Conservation (phyloP, 64 coral and sea anemone species). For the Dendronephthya gigantea region DNA sequence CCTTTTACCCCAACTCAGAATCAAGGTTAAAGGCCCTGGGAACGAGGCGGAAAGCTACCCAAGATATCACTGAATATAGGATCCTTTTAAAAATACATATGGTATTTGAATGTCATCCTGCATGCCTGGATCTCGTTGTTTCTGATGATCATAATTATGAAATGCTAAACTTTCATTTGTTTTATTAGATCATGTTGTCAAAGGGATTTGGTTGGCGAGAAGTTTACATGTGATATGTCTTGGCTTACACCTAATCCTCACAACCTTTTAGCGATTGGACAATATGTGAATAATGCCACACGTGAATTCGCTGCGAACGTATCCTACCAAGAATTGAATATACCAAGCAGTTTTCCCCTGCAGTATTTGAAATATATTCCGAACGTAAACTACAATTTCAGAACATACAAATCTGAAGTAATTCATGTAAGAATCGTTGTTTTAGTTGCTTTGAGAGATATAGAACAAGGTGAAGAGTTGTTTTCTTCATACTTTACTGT, state of each 20-base stretch:
- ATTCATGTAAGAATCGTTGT: slow-evolving; percentile 67
- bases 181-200: slow-evolving; percentile 55
- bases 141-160: background rate
- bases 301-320: slow-evolving; percentile 59
- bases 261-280: slow-evolving; percentile 77
- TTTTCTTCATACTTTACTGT: slow-evolving; percentile 96
- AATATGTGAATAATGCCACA: slow-evolving; percentile 79
- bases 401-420: slow-evolving; percentile 38
- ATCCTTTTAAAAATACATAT: too few species aligned
- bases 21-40: too few species aligned
- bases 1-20: too few species aligned
- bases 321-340: slow-evolving; percentile 72
- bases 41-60: too few species aligned
- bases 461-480: slow-evolving; percentile 64
- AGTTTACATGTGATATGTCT: slow-evolving; percentile 58
- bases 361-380: slow-evolving; percentile 63
- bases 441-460: slow-evolving; percentile 55
- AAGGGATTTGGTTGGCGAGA: slow-evolving; percentile 66
- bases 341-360: slow-evolving; percentile 35
- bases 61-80: too few species aligned
- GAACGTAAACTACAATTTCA: slow-evolving; percentile 82
- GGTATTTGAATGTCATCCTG: too few species aligned
- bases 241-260: slow-evolving; percentile 49
- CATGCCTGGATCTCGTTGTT: too few species aligned
- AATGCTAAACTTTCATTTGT: background rate